Percentiles rank a stretch among this genome's conserved stretches.
phyloP scores from a whole-genome alignment of 2,888 invertebrate species.

The Drosophila paracracens region DNA sequence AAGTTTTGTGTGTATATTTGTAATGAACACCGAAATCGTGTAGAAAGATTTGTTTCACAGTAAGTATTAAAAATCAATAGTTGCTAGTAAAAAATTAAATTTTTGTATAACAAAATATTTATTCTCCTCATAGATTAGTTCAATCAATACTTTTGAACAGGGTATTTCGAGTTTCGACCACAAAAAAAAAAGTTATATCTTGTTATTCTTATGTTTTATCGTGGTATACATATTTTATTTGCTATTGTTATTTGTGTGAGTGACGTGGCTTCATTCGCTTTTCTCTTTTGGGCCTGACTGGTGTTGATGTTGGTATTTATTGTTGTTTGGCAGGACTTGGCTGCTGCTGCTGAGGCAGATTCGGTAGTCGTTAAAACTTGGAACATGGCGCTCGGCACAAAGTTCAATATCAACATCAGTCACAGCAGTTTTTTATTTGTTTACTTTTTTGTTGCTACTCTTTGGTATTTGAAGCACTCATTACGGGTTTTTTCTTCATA shows the following conservation, averaged over 20 bases:
- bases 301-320: constrained; percentile 30
- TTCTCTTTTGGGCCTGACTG: background rate
- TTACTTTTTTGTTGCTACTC: constrained; percentile 12
- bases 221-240: constrained; percentile 42
- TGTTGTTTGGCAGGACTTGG: constrained; percentile 29
- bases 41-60: background rate
- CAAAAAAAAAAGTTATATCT: background rate
- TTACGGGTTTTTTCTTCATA: constrained; percentile 23
- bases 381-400: constrained; percentile 39
- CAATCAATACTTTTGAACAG: background rate
- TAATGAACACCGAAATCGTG: background rate
- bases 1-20: background rate
- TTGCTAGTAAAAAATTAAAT: background rate
- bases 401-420: constrained; percentile 45
- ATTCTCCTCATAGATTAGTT: background rate
- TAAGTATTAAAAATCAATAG: background rate
- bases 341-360: constrained; percentile 10
- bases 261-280: constrained; percentile 6
- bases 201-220: constrained; percentile 48
- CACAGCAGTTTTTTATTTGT: constrained; percentile 22
- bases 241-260: background rate
- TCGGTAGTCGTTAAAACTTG: constrained; percentile 62
- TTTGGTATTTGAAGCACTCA: constrained; percentile 23
- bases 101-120: background rate
- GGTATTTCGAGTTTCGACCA: constrained; percentile 11